These are phyloP conservation scores for Amphiprion ocellaris DNA, from an alignment of 2,113 vertebrate genomes.

Conservation along the genomic window DNA sequence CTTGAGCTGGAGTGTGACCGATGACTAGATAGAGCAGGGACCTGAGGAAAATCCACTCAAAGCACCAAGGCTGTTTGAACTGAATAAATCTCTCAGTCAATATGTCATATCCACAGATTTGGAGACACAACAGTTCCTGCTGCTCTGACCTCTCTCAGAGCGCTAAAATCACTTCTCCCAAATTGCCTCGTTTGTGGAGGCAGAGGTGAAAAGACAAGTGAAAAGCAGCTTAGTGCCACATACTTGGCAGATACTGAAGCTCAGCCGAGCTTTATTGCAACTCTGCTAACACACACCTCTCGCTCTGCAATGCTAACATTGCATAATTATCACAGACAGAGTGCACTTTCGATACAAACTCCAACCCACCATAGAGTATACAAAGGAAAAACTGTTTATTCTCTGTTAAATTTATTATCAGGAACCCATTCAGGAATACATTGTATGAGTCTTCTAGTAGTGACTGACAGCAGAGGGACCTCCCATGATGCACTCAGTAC, in stretches of 20 bases:
- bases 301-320: not conserved
- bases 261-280: constrained; percentile 4
- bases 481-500: too few species aligned
- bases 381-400: not conserved
- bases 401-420: too few species aligned
- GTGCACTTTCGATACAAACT: not conserved
- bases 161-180: constrained; percentile 44
- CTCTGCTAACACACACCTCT: not conserved
- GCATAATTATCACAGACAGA: not conserved
- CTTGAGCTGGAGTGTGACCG: constrained; percentile 54
- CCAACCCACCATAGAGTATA: too few species aligned
- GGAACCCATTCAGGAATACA: too few species aligned
- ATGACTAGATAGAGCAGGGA: constrained; percentile 50
- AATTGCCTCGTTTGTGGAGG: constrained; percentile 54
- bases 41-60: constrained; percentile 53
- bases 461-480: too few species aligned
- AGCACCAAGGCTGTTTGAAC: constrained; percentile 44
- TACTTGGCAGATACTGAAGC: constrained; percentile 17
- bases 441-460: too few species aligned
- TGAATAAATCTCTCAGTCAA: constrained; percentile 64
- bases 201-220: constrained; percentile 40
- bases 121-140: constrained; percentile 30
- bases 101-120: constrained; percentile 47
- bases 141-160: constrained; percentile 1
- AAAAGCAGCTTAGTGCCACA: constrained; percentile 45